Percentiles rank a stretch among this genome's conserved stretches.
These are phyloP conservation scores for Gymnoscopelus braueri DNA, from an alignment of 2,797 vertebrate species.

Conservation along the genomic window DNA sequence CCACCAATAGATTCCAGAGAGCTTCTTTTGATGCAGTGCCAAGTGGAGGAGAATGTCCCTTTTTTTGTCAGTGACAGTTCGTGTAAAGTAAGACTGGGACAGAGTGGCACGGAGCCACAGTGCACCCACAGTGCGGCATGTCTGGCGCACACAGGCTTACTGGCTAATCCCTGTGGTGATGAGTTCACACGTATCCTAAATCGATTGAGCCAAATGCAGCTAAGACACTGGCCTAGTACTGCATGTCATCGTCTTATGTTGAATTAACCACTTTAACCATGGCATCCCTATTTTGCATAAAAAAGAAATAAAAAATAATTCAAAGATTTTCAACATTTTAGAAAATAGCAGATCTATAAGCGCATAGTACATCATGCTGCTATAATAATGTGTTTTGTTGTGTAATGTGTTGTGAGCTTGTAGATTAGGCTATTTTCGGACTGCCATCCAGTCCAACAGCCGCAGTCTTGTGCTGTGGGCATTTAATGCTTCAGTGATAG, in stretches of 20 bases:
- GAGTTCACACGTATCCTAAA: conserved; percentile 41
- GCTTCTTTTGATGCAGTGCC: conserved; percentile 53
- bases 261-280: too few relatives aligned
- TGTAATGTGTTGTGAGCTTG: too few relatives aligned
- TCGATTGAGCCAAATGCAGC: conserved; percentile 27
- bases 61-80: conserved; percentile 63
- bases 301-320: too few relatives aligned
- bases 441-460: too few relatives aligned
- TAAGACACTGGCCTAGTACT: conserved; percentile 17
- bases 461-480: too few relatives aligned
- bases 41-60: conserved; percentile 52
- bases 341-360: too few relatives aligned
- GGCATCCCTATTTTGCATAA: too few relatives aligned
- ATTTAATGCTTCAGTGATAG: too few relatives aligned
- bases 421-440: too few relatives aligned
- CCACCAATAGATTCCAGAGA: conserved; percentile 54
- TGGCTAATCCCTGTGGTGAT: conserved; percentile 32
- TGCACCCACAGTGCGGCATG: conserved; percentile 32
- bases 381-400: too few relatives aligned
- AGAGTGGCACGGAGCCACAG: conserved; percentile 42
- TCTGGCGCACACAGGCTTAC: conserved; percentile 21
- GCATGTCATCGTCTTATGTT: not conserved
- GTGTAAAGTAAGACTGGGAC: conserved; percentile 40
- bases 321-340: too few relatives aligned
- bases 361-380: too few relatives aligned